Base-by-base conservation (phyloP, 2,797 vertebrate species). In the Tragelaphus eurycerus region DNA sequence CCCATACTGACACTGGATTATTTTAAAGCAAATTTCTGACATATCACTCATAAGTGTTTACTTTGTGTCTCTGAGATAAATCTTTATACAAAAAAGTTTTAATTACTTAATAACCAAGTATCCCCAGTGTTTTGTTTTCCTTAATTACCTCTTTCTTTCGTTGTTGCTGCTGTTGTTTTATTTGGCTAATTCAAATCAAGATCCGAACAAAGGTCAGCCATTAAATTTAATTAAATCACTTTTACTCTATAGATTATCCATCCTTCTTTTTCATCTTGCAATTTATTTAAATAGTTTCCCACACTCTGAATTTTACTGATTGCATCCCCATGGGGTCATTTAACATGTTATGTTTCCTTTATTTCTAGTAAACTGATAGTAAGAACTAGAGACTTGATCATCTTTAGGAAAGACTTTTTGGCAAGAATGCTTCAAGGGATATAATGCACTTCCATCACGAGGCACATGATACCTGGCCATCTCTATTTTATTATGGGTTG, bases 201-300 rank as follows among this genome's bases (percentile, higher is more conserved):
- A 57, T 59, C n/a, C 90, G 90, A 67, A 84, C 21, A 84, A 83
- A 25, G 23, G 21, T 74, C 38, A 92, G 55, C 6, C 31, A 38
- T 43, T 55, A 43, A 15, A 83, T 46, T 93, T 79, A 90, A 64
- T 57, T 84, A 88, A 62, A 81, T 91, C 64, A 27, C 14, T 67
- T 48, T 79, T 85, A 62, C 85, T 86, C 79, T 83, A 86, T 29
- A 62, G 29, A 93, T 71, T 55, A 89, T 9, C 19, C 48, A 16
- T 52, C 15, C 55, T 4, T 62, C 34, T 94, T 46, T 91, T 86
- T 59, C 29, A 31, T 15, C 29, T 17, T 64, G 79, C n/a, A 57
- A 89, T 93, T 78, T 89, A 86, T 85, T 76, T 93, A 95, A 95
- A 64, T 21, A 59, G 54, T 34, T 96, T 91, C 60, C 52, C 21